Base-by-base conservation (phyloP, 2,888 invertebrate species). In the Autographa gamma region DNA sequence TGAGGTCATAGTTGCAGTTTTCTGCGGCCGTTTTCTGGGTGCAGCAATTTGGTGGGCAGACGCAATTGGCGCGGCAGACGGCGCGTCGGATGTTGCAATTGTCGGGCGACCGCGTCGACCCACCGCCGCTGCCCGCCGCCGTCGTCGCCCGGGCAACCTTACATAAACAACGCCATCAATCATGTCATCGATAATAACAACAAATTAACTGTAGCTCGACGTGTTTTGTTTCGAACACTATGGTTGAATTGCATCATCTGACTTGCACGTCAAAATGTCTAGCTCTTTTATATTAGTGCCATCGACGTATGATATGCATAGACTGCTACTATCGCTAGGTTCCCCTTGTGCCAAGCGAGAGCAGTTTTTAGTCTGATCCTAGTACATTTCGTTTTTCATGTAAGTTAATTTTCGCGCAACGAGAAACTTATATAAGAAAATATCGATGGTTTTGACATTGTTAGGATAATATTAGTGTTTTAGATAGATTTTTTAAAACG, bases 71-170 rank as follows among this genome's bases (percentile, higher is more conserved):
- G 60, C 70, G 67, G 72, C 73, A 95, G 95, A 94, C 94, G 89
- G 90, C 90, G 88, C 90, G 93, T 93, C 94, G 93, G 93, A 93
- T 92, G 90, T 92, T 83, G 89, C 93, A 93, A 94, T 94, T 94
- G 91, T 79, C 69, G 18, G 38, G 48, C 71, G 75, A 71, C 78
- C 71, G 76, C 54, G 74, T 66, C 73, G 74, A 71, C 69, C 66
- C 64, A 62, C 60, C 73, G 69, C 70, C 74, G 73, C 34, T 58
- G 65, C 65, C 74, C 73, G 69, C 73, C 72, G 66, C 71, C 72
- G 25, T 61, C 73, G 76, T 81, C 76, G 61, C 80, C 79, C 71
- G 25, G 81, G 79, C 77, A 81, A 79, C 78, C 76, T 62, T 71
- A 76, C 64, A 76, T 72, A 78, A 83, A 82, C 81, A 83, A 70